Evolutionary conservation across 1,140 invertebrate species (phyloP).

Genomic region (Neuroterus valhalla): DNA sequence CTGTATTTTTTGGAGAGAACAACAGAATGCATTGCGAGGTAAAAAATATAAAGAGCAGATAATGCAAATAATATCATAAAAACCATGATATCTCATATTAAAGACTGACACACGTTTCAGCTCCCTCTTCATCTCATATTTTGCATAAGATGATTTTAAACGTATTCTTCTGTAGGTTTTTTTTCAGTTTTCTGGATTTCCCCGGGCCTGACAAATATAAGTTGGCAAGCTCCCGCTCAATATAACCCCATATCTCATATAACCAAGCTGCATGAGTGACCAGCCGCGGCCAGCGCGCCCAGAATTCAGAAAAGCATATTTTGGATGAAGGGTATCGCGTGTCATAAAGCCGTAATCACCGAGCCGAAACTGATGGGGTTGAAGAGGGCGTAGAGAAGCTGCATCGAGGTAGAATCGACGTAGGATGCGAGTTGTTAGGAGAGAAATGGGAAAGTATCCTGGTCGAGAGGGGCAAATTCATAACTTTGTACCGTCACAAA

Average conservation of each 20-base stretch:
- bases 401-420: conserved; percentile 6
- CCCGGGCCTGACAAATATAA: conserved; percentile 5
- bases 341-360: conserved; percentile 30
- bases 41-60: too few species aligned
- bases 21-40: too few species aligned
- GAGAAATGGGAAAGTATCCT: conserved; percentile 27
- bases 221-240: conserved; percentile 18
- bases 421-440: background rate
- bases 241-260: conserved; percentile 26
- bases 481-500: conserved; percentile 28
- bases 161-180: background rate
- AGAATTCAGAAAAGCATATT: conserved; percentile 28
- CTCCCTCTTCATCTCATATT: conserved; percentile 18
- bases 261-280: conserved; percentile 11
- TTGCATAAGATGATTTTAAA: background rate
- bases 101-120: background rate
- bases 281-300: conserved; percentile 14
- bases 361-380: conserved; percentile 17
- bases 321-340: conserved; percentile 30
- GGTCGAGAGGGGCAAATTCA: conserved; percentile 17
- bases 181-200: background rate
- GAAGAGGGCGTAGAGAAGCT: background rate
- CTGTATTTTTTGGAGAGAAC: too few species aligned
- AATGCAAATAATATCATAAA: too few species aligned
- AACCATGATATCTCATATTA: too few species aligned